These are phyloP conservation scores for Oenanthe oenanthe DNA, from an alignment of 2,113 vertebrate species.

Conservation along the genomic window DNA sequence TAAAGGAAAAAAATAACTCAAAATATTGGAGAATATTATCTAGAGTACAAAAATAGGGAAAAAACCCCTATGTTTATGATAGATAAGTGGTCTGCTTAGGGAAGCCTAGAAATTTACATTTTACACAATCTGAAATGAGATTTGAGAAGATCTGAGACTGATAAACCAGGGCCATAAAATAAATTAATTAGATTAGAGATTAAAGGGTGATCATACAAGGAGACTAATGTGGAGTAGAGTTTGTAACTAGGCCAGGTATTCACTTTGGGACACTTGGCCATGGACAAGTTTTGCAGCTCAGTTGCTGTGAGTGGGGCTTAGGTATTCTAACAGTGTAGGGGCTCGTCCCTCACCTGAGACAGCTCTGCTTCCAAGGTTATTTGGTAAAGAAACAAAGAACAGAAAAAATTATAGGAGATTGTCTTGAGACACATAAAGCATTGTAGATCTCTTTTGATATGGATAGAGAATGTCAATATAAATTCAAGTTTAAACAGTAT, in stretches of 20 bases:
- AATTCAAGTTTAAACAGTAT: background rate
- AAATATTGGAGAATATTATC: background rate
- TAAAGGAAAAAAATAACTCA: background rate
- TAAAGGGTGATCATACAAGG: constrained; percentile 10
- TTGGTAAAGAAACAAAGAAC: background rate
- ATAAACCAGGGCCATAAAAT: background rate
- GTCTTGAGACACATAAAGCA: background rate
- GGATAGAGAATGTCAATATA: background rate
- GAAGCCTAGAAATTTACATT: background rate
- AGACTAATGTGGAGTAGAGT: constrained; percentile 37
- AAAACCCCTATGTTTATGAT: fast-evolving
- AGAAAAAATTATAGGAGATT: background rate
- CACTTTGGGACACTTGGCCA: constrained; percentile 8
- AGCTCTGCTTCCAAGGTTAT: background rate
- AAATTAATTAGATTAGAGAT: constrained; percentile 69
- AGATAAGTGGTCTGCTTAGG: background rate
- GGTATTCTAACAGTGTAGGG: background rate
- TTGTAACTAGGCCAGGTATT: constrained; percentile 64
- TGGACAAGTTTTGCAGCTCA: constrained; percentile 3
- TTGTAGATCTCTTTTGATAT: background rate
- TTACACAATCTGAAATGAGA: background rate
- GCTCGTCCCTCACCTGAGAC: background rate
- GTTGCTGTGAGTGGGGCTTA: background rate
- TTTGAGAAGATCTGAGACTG: constrained; percentile 25
- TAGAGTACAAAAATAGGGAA: background rate